A percentile compares a stretch with the other conserved stretches of the same genome.
Evolutionary conservation across 2,888 invertebrate species (phyloP).

Genomic region (Apamea epomidion): DNA sequence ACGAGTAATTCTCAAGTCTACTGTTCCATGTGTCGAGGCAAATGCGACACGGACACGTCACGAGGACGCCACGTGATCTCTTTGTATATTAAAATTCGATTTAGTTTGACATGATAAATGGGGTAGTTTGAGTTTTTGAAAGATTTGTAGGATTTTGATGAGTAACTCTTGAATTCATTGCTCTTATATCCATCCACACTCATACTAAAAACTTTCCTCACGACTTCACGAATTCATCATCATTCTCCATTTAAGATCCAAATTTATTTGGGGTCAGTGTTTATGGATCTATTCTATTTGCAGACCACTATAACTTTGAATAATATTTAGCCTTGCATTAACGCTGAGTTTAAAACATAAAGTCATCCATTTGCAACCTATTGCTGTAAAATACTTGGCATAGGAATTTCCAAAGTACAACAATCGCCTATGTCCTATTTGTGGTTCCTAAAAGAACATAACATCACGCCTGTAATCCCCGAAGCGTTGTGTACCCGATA

Average conservation of each 20-base stretch:
- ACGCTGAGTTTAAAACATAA: not conserved
- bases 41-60: not conserved
- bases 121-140: constrained; percentile 1
- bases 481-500: not conserved
- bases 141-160: constrained; percentile 2
- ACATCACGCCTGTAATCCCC: no score
- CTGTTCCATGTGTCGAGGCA: constrained; percentile 3
- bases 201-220: not conserved
- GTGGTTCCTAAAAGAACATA: not conserved
- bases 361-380: no score
- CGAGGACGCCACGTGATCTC: not conserved
- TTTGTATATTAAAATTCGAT: constrained; percentile 35
- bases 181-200: not conserved
- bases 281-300: not conserved
- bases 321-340: not conserved
- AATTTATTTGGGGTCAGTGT: not conserved
- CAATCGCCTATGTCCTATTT: not conserved
- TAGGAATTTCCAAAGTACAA: no score
- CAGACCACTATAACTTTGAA: not conserved
- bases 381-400: not conserved
- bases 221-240: not conserved
- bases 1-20: not conserved
- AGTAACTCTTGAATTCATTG: not conserved
- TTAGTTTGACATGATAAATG: constrained; percentile 33
- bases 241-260: not conserved